phyloP scores from a whole-genome alignment of 1,140 invertebrate genomes.

The Scaptomyza montana region DNA sequence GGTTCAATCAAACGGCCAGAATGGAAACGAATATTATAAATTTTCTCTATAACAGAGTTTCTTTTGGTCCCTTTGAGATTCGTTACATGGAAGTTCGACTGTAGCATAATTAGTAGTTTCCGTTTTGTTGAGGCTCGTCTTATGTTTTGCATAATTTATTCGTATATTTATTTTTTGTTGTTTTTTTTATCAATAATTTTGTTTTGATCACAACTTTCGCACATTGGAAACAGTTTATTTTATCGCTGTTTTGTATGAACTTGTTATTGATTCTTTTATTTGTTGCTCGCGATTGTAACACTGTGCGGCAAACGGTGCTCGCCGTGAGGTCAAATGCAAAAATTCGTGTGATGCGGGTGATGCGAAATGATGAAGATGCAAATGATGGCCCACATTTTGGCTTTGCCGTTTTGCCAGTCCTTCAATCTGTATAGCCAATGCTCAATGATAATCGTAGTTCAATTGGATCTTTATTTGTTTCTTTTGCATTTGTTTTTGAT shows the following conservation, averaged over 20 bases:
- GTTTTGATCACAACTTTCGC: conserved; percentile 36
- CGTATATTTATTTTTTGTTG: no score
- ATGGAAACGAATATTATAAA: no score
- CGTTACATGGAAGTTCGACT: no score
- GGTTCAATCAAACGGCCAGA: no score
- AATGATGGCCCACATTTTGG: conserved; percentile 65
- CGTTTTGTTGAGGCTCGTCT: conserved; percentile 19
- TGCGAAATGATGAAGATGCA: background rate
- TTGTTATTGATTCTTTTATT: background rate
- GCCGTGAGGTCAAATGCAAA: conserved; percentile 69
- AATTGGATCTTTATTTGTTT: no score
- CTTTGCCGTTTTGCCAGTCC: conserved; percentile 18
- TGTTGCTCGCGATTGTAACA: conserved; percentile 22
- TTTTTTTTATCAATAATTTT: conserved; percentile 19
- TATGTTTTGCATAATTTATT: conserved; percentile 32
- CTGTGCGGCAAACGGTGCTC: conserved; percentile 52
- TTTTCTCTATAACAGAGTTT: no score
- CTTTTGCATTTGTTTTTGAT: no score
- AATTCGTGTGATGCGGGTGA: conserved; percentile 25
- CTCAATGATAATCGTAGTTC: background rate
- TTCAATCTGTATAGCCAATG: conserved; percentile 3
- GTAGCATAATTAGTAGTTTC: conserved; percentile 16
- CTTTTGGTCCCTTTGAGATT: no score
- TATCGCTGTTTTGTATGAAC: background rate
- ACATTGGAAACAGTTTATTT: conserved; percentile 14